These are phyloP conservation scores for Delphinapterus leucas DNA, from an alignment of 2,113 vertebrate genomes.

Conservation along the genomic window DNA sequence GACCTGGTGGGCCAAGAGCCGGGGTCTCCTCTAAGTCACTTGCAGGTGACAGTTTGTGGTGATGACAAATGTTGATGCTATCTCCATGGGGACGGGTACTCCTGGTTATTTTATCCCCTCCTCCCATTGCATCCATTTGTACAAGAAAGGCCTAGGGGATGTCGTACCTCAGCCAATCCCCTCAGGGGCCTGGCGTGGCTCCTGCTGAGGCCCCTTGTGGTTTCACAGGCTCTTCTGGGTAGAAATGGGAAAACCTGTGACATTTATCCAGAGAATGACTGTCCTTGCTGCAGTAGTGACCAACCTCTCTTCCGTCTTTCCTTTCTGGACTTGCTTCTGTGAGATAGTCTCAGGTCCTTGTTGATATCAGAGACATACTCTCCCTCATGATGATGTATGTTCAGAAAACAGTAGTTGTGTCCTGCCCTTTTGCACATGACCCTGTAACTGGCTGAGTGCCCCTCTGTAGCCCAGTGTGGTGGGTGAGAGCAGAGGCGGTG, in stretches of 20 bases:
- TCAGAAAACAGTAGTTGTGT: neutral
- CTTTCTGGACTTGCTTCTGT: neutral
- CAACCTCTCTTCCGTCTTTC: neutral
- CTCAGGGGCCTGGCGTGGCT: neutral
- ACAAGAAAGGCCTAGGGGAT: neutral
- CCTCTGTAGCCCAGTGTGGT: neutral
- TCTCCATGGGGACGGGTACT: neutral
- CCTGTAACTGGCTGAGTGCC: neutral
- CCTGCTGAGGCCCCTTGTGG: neutral
- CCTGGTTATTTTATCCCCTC: neutral
- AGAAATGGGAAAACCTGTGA: neutral
- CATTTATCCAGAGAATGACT: neutral
- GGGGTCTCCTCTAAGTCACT: neutral
- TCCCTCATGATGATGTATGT: neutral
- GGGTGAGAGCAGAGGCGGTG: neutral
- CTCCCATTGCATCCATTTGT: neutral
- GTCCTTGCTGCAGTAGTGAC: neutral
- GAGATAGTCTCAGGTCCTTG: neutral
- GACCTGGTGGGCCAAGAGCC: neutral
- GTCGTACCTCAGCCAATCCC: neutral
- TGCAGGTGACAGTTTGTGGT: neutral
- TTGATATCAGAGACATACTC: neutral
- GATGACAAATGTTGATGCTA: neutral
- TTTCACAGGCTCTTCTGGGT: too few relatives aligned
- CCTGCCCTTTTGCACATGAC: neutral